Percentiles rank a stretch among this genome's conserved stretches.
Conservation (phyloP, 2,888 invertebrate species). For the Fragum whitleyi region DNA sequence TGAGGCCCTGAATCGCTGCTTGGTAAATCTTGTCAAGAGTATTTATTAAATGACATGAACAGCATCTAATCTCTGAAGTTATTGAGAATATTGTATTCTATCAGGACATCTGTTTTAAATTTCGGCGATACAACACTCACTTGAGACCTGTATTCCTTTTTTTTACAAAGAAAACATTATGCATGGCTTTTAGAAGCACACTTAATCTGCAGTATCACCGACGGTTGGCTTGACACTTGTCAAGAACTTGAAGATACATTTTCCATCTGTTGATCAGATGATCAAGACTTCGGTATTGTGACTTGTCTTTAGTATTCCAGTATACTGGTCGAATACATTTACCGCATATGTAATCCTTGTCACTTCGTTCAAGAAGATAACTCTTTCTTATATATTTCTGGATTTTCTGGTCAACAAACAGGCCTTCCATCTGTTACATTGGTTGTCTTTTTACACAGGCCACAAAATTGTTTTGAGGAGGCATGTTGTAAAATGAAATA, state of each 20-base stretch:
- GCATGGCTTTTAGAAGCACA: conserved; percentile 27
- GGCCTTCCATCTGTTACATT: background rate
- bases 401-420: background rate
- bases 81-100: conserved; percentile 26
- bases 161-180: conserved; percentile 32
- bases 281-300: no score
- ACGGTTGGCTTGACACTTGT: conserved; percentile 5
- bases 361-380: background rate
- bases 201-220: conserved; percentile 9
- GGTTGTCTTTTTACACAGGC: background rate
- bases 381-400: background rate
- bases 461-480: background rate
- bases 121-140: conserved; percentile 14
- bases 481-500: background rate
- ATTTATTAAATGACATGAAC: conserved; percentile 19
- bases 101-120: background rate
- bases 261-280: no score
- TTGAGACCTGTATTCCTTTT: conserved; percentile 28
- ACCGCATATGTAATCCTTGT: conserved; percentile 5
- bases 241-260: no score
- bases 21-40: background rate
- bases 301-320: no score
- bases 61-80: conserved; percentile 27
- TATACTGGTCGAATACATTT: conserved; percentile 1
- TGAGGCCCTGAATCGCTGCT: background rate